Percentiles rank a stretch among this genome's conserved stretches.
These are phyloP conservation scores for Sebastes trivittatus DNA, from an alignment of 2,797 vertebrate species.

Conservation along the genomic window DNA sequence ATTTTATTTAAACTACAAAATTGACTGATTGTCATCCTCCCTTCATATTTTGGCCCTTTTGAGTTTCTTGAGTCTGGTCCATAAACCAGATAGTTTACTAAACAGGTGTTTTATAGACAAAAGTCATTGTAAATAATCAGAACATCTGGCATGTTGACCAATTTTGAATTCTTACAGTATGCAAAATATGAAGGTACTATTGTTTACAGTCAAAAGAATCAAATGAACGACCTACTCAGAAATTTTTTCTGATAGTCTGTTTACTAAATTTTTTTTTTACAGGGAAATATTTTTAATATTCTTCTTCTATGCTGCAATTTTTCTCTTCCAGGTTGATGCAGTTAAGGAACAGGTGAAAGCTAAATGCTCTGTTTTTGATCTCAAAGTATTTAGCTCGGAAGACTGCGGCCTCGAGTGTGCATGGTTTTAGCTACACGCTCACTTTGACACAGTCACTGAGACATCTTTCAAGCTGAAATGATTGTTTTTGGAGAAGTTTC, in stretches of 20 bases:
- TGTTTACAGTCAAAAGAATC: not conserved
- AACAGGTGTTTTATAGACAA: not conserved
- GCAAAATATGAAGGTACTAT: not conserved
- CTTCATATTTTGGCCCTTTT: not conserved
- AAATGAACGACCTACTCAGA: not conserved
- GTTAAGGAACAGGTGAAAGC: slow-evolving; percentile 96
- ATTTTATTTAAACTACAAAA: not conserved
- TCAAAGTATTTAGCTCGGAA: slow-evolving; percentile 79
- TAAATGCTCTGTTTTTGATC: slow-evolving; percentile 80
- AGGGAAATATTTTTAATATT: slow-evolving; percentile 24
- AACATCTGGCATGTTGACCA: not conserved
- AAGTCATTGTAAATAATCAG: not conserved
- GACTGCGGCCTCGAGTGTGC: slow-evolving; percentile 92
- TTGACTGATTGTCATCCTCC: not conserved
- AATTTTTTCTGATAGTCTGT: not conserved
- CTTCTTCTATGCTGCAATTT: slow-evolving; percentile 77
- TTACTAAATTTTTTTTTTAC: not conserved
- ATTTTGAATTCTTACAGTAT: not conserved
- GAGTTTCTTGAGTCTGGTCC: not conserved
- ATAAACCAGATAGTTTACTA: not conserved
- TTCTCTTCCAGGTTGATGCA: slow-evolving; percentile 97
- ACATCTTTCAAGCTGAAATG: slow-evolving; percentile 74
- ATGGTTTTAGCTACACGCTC: slow-evolving; percentile 85
- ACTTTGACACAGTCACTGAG: slow-evolving; percentile 77
- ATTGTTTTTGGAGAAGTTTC: slow-evolving; percentile 69